Base-by-base conservation (phyloP, 2,113 vertebrate species). In the crab-eating macaque (Macaca fascicularis) region DNA sequence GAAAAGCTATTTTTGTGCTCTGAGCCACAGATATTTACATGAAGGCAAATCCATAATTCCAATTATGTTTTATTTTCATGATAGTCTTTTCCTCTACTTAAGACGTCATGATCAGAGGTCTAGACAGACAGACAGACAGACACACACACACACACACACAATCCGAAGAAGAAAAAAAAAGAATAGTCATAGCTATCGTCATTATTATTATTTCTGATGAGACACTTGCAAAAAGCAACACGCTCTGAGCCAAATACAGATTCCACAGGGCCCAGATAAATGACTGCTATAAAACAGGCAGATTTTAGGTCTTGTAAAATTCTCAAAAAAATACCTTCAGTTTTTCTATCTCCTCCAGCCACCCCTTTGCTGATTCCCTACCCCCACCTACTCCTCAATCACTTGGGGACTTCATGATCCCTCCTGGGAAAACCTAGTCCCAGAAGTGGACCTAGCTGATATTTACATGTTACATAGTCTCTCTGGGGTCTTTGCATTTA, bases 1-100 rank as follows among this genome's bases (percentile, higher is more conserved):
- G 16, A 96, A 97, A 89, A 97, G 95, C 67, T 50, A 90, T 97
- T 98, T 94, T 97, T 82, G 57, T 94, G 16, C 91, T 97, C 16
- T 38, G 38, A 32, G 81, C 92, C 96, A 45, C 95, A 91, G 1
- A 70, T 32, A 59, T 84, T 97, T 64, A 57, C 74, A 82, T 13
- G 45, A 59, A 93, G 70, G 76, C 69, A 90, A 45, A 82, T 70
- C 79, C 74, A 45, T 83, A 94, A 96, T 95, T 92, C 67, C 43
- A 90, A 88, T 67, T 78, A 76, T 38, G 64, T 82, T 94, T 80
- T 93, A 55, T 90, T 96, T 97, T 89, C 94, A 90, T 83, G 45
- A 75, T 19, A 76, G 12, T 93, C 90, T 92, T 95, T 87, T 78
- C 23, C 17, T 94, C 70, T 45, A 19, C n/a, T 67, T 59, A 91